Percentiles rank a stretch among this genome's conserved stretches.
phyloP scores from a whole-genome alignment of 2,888 invertebrate species.

The Pseudanteris insignis region DNA sequence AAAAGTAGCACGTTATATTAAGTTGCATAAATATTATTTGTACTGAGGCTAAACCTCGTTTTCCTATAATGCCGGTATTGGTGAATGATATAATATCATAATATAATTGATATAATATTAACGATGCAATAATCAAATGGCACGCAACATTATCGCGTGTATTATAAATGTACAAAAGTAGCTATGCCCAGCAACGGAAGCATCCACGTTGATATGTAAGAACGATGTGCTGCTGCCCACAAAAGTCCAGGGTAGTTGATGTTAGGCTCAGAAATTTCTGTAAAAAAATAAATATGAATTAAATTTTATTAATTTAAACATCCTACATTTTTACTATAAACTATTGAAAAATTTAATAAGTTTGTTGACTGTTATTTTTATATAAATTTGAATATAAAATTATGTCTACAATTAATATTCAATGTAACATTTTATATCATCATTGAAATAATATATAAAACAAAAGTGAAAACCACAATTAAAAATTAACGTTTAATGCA shows the following conservation, averaged over 20 bases:
- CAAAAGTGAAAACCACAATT: too few relatives aligned
- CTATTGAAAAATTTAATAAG: too few relatives aligned
- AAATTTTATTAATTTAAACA: too few relatives aligned
- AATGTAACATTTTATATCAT: too few relatives aligned
- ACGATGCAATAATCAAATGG: slow-evolving; percentile 11
- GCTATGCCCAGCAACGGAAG: slow-evolving; percentile 48
- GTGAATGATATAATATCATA: slow-evolving; percentile 1
- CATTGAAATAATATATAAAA: too few relatives aligned
- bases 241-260: slow-evolving; percentile 76
- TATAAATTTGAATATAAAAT: too few relatives aligned
- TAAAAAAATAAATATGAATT: too few relatives aligned
- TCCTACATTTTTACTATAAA: too few relatives aligned
- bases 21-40: slow-evolving; percentile 22
- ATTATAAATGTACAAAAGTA: slow-evolving; percentile 47
- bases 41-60: slow-evolving; percentile 1
- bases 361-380: too few relatives aligned
- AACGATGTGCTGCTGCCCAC: slow-evolving; percentile 63
- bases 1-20: slow-evolving; percentile 18
- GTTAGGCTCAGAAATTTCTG: slow-evolving; percentile 78
- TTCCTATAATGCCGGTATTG: slow-evolving; percentile 8
- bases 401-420: too few relatives aligned
- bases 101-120: too few relatives aligned
- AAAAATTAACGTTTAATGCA: too few relatives aligned
- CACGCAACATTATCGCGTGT: slow-evolving; percentile 19
- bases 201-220: slow-evolving; percentile 55